Evolutionary conservation across 2,888 invertebrate species (phyloP).

Genomic region (Drosophila barbarae): DNA sequence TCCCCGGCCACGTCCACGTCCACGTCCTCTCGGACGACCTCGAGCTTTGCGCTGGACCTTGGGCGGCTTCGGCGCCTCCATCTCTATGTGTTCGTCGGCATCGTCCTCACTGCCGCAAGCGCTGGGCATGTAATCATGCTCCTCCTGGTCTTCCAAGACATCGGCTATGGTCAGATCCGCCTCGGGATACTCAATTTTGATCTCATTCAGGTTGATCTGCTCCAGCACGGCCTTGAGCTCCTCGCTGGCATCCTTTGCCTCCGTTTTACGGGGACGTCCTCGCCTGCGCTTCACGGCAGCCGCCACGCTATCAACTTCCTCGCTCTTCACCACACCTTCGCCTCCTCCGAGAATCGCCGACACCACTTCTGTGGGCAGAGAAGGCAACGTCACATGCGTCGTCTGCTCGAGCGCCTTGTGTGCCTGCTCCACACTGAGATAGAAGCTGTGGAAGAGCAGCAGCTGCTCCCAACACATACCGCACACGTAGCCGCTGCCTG

Average conservation of each 20-base stretch:
- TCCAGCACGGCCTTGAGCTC: slow-evolving; percentile 59
- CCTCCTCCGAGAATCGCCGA: not conserved
- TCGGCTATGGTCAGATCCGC: slow-evolving; percentile 55
- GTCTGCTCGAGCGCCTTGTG: slow-evolving; percentile 40
- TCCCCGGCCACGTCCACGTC: slow-evolving; percentile 1
- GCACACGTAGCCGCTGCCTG: slow-evolving; percentile 49
- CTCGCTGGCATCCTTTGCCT: slow-evolving; percentile 10
- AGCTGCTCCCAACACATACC: slow-evolving; percentile 66
- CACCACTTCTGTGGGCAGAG: slow-evolving; percentile 3
- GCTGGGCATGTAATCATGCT: slow-evolving; percentile 39
- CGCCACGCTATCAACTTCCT: slow-evolving; percentile 49
- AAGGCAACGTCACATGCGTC: not conserved
- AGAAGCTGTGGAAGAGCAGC: slow-evolving; percentile 71
- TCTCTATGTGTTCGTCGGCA: not conserved
- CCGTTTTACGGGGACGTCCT: slow-evolving; percentile 52
- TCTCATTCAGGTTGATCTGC: slow-evolving; percentile 56
- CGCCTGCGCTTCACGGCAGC: slow-evolving; percentile 64
- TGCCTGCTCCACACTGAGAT: slow-evolving; percentile 62
- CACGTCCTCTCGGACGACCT: slow-evolving; percentile 25
- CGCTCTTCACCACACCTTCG: slow-evolving; percentile 36
- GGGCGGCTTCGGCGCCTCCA: not conserved
- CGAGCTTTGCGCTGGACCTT: slow-evolving; percentile 10
- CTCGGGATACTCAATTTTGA: slow-evolving; percentile 63
- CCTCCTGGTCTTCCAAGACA: slow-evolving; percentile 58
- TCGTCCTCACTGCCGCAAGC: slow-evolving; percentile 26